Evolutionary conservation across 2,888 invertebrate species (phyloP).

Genomic region (Yponomeuta evonymella): DNA sequence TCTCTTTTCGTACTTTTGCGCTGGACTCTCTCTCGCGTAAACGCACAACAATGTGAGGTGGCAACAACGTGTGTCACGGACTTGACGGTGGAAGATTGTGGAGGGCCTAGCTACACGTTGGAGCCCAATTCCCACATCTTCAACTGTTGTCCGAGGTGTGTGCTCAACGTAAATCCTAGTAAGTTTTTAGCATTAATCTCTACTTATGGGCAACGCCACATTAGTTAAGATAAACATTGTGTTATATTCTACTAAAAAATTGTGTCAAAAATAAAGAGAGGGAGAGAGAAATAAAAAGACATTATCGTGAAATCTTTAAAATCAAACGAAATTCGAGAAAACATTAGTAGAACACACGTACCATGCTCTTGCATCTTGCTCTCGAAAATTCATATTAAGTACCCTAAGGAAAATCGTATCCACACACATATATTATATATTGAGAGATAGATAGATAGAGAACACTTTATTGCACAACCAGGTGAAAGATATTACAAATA

Average conservation of each 20-base stretch:
- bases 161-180: conserved; percentile 20
- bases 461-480: no score
- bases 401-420: conserved; percentile 38
- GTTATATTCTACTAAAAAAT: no score
- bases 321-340: neutral
- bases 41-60: conserved; percentile 36
- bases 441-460: no score
- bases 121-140: conserved; percentile 41
- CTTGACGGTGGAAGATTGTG: conserved; percentile 41
- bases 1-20: neutral
- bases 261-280: no score
- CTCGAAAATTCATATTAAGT: conserved; percentile 41
- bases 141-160: conserved; percentile 67
- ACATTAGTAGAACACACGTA: conserved; percentile 15
- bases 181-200: conserved; percentile 8
- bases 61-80: conserved; percentile 59
- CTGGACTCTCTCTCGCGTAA: neutral
- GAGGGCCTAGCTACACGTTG: conserved; percentile 32
- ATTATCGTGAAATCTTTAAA: no score
- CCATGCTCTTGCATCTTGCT: conserved; percentile 15
- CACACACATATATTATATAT: no score
- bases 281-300: no score
- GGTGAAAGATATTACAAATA: no score
- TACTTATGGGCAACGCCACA: no score
- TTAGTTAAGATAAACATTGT: no score